These are phyloP conservation scores for Pristionchus maxplancki DNA, from an alignment of 2,888 invertebrate species.

Conservation along the genomic window DNA sequence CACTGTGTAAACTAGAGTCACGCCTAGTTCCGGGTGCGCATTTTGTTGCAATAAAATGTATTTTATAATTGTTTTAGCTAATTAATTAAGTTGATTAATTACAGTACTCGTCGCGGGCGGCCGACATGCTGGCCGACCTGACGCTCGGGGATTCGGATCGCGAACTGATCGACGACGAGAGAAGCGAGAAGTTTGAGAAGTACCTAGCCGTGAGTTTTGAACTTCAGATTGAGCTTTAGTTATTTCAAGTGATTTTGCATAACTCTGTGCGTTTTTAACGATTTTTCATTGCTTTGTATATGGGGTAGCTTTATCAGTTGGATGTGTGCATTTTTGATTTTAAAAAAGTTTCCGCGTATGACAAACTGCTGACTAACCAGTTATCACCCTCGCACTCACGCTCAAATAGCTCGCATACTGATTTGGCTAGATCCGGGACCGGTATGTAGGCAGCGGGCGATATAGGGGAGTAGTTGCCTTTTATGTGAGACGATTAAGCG, in stretches of 20 bases:
- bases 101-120: conserved; percentile 58
- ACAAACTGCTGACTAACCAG: too few relatives aligned
- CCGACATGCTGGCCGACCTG: conserved; percentile 71
- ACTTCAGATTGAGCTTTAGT: neutral
- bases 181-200: conserved; percentile 52
- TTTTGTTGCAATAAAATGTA: neutral
- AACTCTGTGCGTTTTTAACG: too few relatives aligned
- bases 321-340: too few relatives aligned
- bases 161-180: conserved; percentile 55
- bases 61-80: neutral
- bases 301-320: too few relatives aligned
- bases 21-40: too few relatives aligned
- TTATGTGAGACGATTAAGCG: neutral
- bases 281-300: too few relatives aligned
- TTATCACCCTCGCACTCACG: neutral
- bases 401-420: neutral
- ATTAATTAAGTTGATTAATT: neutral
- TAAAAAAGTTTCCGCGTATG: too few relatives aligned
- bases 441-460: neutral
- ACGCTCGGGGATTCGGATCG: conserved; percentile 64
- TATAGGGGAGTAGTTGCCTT: neutral
- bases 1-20: neutral
- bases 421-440: neutral
- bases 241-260: too few relatives aligned
- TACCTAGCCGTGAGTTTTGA: conserved; percentile 53